Percentiles rank a stretch among this genome's conserved stretches.
These are phyloP conservation scores for Norana najaformis DNA, from an alignment of 2,888 invertebrate species.

Conservation along the genomic window DNA sequence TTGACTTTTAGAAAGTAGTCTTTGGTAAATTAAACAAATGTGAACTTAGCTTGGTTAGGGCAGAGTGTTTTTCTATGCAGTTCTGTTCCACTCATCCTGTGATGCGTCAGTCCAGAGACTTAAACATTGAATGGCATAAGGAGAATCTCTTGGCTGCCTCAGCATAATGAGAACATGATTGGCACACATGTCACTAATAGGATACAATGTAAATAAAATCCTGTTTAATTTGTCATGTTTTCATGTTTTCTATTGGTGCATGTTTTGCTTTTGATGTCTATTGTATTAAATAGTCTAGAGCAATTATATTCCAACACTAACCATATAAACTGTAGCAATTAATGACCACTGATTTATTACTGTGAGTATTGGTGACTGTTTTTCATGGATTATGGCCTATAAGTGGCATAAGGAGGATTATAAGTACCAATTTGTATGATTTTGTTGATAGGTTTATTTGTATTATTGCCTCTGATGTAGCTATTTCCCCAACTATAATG, in stretches of 20 bases:
- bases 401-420: background rate
- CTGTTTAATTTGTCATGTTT: background rate
- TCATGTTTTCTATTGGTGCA: background rate
- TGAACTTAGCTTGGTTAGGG: background rate
- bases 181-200: background rate
- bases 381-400: background rate
- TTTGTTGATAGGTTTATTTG: background rate
- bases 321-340: background rate
- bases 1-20: no score
- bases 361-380: background rate
- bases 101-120: background rate
- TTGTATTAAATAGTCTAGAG: no score
- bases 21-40: no score
- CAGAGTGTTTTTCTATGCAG: background rate
- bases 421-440: background rate
- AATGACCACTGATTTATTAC: background rate
- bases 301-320: background rate
- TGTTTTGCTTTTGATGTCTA: background rate
- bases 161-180: background rate
- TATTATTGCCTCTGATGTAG: background rate
- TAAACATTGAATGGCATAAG: background rate
- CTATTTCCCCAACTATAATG: background rate
- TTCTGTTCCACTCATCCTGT: background rate
- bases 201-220: background rate
- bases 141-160: no score